Base-by-base conservation (phyloP, 92 coral and sea anemone species). In the Micromussa lordhowensis region DNA sequence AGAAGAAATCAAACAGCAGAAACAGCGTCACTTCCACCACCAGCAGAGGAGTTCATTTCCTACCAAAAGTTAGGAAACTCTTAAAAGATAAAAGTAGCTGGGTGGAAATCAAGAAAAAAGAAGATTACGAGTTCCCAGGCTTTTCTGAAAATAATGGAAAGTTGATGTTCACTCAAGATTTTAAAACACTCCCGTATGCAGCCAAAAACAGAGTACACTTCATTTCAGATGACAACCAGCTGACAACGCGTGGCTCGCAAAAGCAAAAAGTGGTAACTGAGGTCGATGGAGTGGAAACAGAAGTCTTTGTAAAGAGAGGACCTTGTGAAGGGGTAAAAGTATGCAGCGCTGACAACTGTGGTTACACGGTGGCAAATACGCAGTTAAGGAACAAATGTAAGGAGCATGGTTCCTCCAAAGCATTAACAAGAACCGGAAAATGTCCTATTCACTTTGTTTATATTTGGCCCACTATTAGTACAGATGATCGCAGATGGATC, bases 81-180 rank as follows among this genome's bases (percentile, higher is more conserved):
- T 57, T 92, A 76, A 70, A 80, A 59, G 79, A 53, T 22, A 74
- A 74, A 38, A 61, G 64, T 18, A 58, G 24, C 19, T 92, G 92
- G 92, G n/a, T n/a, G n/a, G n/a, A n/a, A 3, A 76, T 92, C 18
- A 32, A 21, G 22, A 79, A 48, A 12, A 76, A 79, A 79, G 83
- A 92, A 34, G 90, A 92, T 31, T 83, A 90, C 79, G 88, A 91
- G 64, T 86, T 49, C 75, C 87, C 84, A 22, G 93, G 93, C 44
- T 72, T 19, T 66, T 57, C 57, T 40, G 76, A 26, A 15, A 58
- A 86, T 68, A 30, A 55, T 55, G 61, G 61, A 54, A 54, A 54
- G 59, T 54, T 54, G 19, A 13, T 55, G 3, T 55, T 77, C 44
- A 77, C 36, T 6, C 19, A 29, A 26, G 36, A 53, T 55, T 55